These are phyloP conservation scores for Peromyscus melanophrys DNA, from an alignment of 2,797 vertebrate genomes.

Conservation along the genomic window DNA sequence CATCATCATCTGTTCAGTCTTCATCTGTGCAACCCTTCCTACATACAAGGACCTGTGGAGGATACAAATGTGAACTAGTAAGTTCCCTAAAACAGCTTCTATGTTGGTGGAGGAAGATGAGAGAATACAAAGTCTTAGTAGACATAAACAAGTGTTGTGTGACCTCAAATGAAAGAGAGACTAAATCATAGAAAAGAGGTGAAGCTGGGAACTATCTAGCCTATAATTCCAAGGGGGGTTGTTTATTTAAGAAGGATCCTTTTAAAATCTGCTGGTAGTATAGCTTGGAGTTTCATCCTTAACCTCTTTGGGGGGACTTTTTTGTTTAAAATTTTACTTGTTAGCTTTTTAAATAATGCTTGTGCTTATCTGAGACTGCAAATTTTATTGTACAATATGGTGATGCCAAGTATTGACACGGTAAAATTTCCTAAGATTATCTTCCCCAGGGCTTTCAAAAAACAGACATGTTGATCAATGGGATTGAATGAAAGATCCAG, in stretches of 20 bases:
- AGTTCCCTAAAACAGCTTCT: neutral
- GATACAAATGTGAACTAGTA: neutral
- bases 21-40: neutral
- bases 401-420: neutral
- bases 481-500: neutral
- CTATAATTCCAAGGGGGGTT: neutral
- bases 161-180: neutral
- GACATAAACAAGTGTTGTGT: neutral
- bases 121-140: neutral
- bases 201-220: neutral
- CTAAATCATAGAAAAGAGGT: neutral
- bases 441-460: neutral
- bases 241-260: neutral
- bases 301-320: neutral
- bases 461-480: neutral
- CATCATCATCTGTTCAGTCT: conserved; percentile 4
- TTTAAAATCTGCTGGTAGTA: neutral
- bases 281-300: neutral
- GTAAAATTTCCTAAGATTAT: conserved; percentile 1
- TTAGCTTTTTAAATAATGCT: neutral
- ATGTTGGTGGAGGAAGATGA: neutral
- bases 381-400: neutral
- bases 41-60: neutral
- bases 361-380: neutral
- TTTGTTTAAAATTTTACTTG: neutral